Evolutionary conservation across 2,797 vertebrate genomes (phyloP), one percentile per base, ranked within the genome.

Genomic region (Xiphorhynchus erythropygius): DNA sequence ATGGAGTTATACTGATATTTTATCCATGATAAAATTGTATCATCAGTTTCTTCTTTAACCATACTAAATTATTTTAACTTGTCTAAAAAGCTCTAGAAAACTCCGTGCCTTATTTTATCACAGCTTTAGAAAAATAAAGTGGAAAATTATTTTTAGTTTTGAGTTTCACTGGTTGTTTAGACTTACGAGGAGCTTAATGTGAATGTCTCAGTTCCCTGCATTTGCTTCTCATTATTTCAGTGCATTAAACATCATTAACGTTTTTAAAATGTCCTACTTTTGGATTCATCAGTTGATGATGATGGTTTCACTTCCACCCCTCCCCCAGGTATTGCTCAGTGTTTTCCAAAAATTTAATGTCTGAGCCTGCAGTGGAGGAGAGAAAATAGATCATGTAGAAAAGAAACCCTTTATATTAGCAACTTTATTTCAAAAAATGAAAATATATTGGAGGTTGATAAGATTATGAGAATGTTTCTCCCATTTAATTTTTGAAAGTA

Each of bases 171-270:
- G 22, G 18, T 67, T 87, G 37, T 67, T 93, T 56, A 63, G 71
- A 67, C 28, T 55, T 86, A 24, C 0, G 8, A 32, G 41, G 49
- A 80, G 16, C 33, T 86, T 78, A 78, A 59, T 64, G 21, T 52
- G 68, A 60, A 52, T 85, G 86, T 71, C 32, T 71, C 18, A 2
- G 4, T 18, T 4, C 8, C 2, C 23, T 27, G 3, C 8, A 17
- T 94, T 93, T 78, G 19, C 62, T 93, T 93, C 76, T 76, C 30
- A 17, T 87, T 87, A 77, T 75, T 89, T 91, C 30, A 74, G 32
- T 83, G 56, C 82, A 46, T 71, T 71, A 69, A 82, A 62, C n/a
- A 42, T 78, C 24, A 32, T 82, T 67, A 91, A 68, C 19, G 16
- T 91, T 84, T 95, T 90, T 79, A 0, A 57, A 90, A 86, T 47